These are phyloP conservation scores for Anguilla megastoma DNA, from an alignment of 2,797 vertebrate species.

Conservation along the genomic window DNA sequence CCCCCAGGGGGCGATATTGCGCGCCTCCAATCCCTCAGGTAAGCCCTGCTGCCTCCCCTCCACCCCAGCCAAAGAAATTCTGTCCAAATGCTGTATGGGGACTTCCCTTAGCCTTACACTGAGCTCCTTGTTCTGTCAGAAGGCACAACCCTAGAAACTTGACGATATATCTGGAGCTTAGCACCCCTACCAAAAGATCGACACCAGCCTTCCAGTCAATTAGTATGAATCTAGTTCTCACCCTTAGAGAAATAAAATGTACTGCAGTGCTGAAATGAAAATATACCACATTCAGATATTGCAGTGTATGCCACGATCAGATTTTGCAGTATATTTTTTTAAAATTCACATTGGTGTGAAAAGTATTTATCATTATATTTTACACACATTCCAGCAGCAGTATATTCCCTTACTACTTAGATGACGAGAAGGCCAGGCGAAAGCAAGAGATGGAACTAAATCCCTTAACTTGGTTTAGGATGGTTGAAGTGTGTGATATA, in stretches of 20 bases:
- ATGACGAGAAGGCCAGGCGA: neutral
- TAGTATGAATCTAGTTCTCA: neutral
- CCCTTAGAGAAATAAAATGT: no score
- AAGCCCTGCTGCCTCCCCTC: neutral
- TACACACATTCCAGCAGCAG: no score
- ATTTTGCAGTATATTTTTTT: no score
- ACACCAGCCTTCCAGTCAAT: neutral
- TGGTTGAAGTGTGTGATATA: neutral
- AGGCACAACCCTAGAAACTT: neutral
- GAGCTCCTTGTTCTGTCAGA: neutral
- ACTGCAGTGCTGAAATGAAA: no score
- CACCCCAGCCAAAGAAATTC: neutral
- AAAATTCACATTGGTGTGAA: no score
- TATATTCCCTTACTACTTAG: no score
- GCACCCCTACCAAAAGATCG: neutral
- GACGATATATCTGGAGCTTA: neutral
- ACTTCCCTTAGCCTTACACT: neutral
- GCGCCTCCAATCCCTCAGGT: slow-evolving; percentile 84
- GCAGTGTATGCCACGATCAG: no score
- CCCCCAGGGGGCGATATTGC: slow-evolving; percentile 94
- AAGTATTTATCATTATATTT: no score
- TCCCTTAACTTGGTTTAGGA: no score
- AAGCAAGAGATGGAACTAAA: neutral
- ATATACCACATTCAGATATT: no score
- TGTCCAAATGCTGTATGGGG: neutral